A percentile compares a stretch with the other conserved stretches of the same genome.
Evolutionary conservation across 1,140 invertebrate genomes (phyloP).

Genomic region (Ctenoplectra terminalis): DNA sequence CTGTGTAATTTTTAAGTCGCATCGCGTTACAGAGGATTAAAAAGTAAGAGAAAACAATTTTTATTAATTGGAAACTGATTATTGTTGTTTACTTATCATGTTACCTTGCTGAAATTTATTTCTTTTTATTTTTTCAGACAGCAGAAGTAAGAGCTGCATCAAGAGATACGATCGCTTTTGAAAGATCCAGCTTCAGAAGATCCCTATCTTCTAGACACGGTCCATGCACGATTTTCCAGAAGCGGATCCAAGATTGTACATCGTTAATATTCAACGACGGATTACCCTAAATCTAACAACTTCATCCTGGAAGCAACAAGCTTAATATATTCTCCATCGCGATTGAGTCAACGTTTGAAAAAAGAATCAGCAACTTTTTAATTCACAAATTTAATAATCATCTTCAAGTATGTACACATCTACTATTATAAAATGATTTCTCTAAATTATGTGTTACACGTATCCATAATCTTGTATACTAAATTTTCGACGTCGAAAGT

Average conservation of each 20-base stretch:
- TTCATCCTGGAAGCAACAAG: background rate
- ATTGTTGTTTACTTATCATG: background rate
- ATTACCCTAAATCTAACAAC: background rate
- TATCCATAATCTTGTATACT: no score
- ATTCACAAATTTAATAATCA: background rate
- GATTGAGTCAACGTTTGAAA: background rate
- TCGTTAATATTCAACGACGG: constrained; percentile 44
- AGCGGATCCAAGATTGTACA: background rate
- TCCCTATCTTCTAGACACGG: constrained; percentile 43
- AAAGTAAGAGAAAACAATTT: background rate
- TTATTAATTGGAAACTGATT: background rate
- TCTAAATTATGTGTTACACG: no score
- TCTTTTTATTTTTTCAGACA: no score
- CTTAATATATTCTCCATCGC: constrained; percentile 4
- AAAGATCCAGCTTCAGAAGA: constrained; percentile 11
- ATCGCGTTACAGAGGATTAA: no score
- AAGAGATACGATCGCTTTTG: background rate
- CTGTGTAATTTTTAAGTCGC: no score
- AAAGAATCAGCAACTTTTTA: background rate
- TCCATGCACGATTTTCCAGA: constrained; percentile 7
- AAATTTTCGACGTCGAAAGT: background rate
- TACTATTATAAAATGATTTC: no score
- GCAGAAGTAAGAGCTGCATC: background rate
- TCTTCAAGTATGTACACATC: no score
- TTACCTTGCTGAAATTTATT: no score